A percentile compares a stretch with the other conserved stretches of the same genome.
These are phyloP conservation scores for Aptenodytes forsteri DNA, from an alignment of 2,113 vertebrate genomes.

Conservation along the genomic window DNA sequence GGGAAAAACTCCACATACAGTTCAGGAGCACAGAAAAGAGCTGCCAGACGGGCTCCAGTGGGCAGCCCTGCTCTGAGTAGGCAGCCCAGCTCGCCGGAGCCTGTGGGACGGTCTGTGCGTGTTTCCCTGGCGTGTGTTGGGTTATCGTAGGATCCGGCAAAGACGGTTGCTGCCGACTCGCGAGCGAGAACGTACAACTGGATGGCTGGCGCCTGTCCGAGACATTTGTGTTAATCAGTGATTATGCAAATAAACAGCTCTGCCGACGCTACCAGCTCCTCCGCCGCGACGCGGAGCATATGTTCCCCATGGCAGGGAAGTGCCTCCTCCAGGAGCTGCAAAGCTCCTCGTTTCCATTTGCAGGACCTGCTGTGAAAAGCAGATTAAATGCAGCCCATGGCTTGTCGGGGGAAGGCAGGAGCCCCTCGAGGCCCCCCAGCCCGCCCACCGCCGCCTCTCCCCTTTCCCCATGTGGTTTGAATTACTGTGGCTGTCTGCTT, in stretches of 20 bases:
- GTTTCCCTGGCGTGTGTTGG: neutral
- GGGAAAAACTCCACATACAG: neutral
- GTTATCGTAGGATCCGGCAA: neutral
- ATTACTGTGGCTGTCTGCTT: conserved; percentile 35
- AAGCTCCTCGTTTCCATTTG: neutral
- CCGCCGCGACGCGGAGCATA: fast-evolving
- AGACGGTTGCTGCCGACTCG: neutral
- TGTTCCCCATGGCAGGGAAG: neutral
- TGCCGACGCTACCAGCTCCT: neutral
- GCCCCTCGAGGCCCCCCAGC: neutral
- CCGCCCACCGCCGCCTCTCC: neutral
- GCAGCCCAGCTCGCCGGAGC: neutral
- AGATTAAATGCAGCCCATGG: neutral
- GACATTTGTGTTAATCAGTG: neutral
- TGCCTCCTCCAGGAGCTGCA: neutral
- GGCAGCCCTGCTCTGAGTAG: neutral
- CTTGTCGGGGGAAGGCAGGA: neutral
- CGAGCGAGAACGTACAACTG: neutral
- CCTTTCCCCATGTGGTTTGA: conserved; percentile 26
- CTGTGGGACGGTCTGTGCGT: fast-evolving
- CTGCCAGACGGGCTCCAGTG: neutral
- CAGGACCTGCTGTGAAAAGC: neutral
- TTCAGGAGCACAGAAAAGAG: neutral
- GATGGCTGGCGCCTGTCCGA: neutral
- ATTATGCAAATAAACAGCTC: conserved; percentile 35